phyloP scores from a whole-genome alignment of 2,888 invertebrate genomes.

The Thereva nobilitata region DNA sequence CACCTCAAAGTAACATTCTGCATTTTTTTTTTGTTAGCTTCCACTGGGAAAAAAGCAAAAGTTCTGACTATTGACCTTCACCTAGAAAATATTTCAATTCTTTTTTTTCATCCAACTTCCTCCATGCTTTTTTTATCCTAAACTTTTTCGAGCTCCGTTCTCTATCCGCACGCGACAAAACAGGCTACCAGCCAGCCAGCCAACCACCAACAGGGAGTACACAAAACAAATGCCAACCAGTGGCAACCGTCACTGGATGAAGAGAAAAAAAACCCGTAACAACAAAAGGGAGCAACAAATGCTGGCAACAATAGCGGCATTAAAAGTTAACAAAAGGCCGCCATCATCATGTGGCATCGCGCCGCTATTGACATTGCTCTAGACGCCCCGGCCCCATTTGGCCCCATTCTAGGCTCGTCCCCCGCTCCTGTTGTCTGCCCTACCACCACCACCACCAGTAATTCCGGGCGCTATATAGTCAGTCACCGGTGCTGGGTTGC shows the following conservation, averaged over 20 bases:
- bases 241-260: not conserved
- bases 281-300: constrained; percentile 30
- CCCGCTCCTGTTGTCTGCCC: not conserved
- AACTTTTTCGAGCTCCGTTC: no score
- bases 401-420: not conserved
- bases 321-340: constrained; percentile 34
- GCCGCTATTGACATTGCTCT: constrained; percentile 29
- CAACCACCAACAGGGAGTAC: not conserved
- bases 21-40: no score
- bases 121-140: no score
- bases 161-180: constrained; percentile 22
- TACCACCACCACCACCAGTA: not conserved
- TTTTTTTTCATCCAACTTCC: not conserved
- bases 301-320: constrained; percentile 33
- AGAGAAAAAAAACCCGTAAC: constrained; percentile 10
- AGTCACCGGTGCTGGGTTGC: constrained; percentile 12
- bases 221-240: not conserved
- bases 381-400: constrained; percentile 6
- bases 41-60: no score
- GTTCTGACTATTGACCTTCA: no score
- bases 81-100: not conserved
- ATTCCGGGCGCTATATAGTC: not conserved
- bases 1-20: no score
- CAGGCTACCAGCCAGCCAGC: constrained; percentile 7
- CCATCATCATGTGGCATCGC: constrained; percentile 31